Evolutionary conservation across 2,113 vertebrate species (phyloP), one percentile per base, ranked within the genome.

Genomic region (Hucho hucho): DNA sequence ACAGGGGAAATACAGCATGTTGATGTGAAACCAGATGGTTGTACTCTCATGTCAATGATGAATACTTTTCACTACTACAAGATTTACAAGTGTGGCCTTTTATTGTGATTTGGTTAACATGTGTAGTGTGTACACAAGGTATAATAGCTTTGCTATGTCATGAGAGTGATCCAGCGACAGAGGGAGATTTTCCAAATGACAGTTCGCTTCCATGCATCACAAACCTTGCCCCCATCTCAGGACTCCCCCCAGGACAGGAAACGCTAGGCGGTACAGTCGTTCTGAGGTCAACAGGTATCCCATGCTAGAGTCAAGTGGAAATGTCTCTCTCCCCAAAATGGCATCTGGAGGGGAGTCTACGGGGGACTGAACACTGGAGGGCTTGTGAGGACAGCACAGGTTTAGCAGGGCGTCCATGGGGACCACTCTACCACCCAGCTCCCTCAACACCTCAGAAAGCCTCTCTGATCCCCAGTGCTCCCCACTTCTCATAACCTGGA

Each of bases 401-500:
- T 81, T 83, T 75, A 88, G 49, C 74, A 96, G 88, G 4, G 86
- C 78, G 25, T 93, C 92, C 4, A 92, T 70, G 0, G 94, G 94
- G 73, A 99, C 84, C 79, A 98, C 73, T 74, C 89, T 93, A 75
- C 97, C 98, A 29, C 93, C 94, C 0, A 86, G 73, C 3, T 78
- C 86, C 20, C 49, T 37, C 28, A 99, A 84, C 53, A 95, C 74
- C 26, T 95, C 94, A 47, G 87, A 85, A 37, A 98, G 73, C 1
- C 89, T 93, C 82, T 93, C 92, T 81, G 93, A 94, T 0, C 96
- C 95, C n/a, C 84, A 4, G 0, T 92, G 89, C 84, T 99, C 95
- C 1, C 93, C 89, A 73, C 88, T 88, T 1, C 81, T 89, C 0
- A 80, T 67, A 68, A 94, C 26, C 97, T 97, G 78, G 18, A 80